Percentiles rank a stretch among this genome's conserved stretches.
Evolutionary conservation across 2,113 vertebrate species (phyloP).

Genomic region (Zosterops hypoxanthus): DNA sequence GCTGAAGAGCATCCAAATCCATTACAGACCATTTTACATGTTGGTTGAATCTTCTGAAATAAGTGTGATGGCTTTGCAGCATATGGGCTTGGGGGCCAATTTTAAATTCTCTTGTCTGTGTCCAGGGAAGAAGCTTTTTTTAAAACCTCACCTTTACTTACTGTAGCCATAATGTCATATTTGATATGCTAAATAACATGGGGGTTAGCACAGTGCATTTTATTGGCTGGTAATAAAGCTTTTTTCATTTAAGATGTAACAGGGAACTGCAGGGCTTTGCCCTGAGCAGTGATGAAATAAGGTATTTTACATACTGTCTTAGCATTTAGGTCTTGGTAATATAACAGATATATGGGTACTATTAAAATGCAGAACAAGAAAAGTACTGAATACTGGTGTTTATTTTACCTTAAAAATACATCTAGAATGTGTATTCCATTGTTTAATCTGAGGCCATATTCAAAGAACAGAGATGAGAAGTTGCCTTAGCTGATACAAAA

Average conservation of each 20-base stretch:
- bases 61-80: background rate
- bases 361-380: background rate
- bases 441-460: background rate
- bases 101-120: background rate
- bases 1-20: conserved; percentile 14
- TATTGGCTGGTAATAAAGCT: background rate
- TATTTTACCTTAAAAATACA: background rate
- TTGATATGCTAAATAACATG: background rate
- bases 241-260: background rate
- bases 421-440: background rate
- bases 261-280: background rate
- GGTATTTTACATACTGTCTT: background rate
- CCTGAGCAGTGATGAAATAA: background rate
- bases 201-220: background rate
- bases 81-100: background rate
- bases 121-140: background rate
- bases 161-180: background rate
- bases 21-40: background rate
- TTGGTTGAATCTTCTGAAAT: background rate
- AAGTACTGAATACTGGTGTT: background rate
- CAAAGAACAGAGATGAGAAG: background rate
- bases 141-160: background rate
- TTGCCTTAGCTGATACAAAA: background rate
- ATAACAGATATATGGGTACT: background rate
- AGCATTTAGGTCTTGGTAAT: background rate